Base-by-base conservation (phyloP, 1,140 invertebrate species). In the Hesperophylax magnus region DNA sequence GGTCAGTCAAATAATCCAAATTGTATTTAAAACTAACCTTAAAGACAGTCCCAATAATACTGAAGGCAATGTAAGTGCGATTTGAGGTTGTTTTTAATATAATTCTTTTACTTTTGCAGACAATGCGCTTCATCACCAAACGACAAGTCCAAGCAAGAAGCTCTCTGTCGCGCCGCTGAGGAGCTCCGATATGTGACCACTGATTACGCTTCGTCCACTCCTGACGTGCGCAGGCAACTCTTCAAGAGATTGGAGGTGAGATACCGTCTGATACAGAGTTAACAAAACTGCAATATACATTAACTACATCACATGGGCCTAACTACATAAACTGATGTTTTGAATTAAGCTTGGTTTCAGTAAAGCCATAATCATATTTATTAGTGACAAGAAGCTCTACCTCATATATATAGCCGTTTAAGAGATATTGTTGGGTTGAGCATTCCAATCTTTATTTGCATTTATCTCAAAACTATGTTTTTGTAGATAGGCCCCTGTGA, bases 171-270 rank as follows among this genome's bases (percentile, higher is more conserved):
- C 71, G 98, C 98, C 0, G 98, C 98, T 0, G 97, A 99, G 86
- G 96, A 98, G 84, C 88, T 99, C 0, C 90, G 97, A 74, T 94
- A 94, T 85, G 98, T 97, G 11, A 98, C 98, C 0, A 96, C 94
- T 94, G 91, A 93, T 91, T 85, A 90, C 83, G 89, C 88, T 20
- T 81, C 82, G 3, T 84, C 82, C 17, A 65, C 82, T 39, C 82
- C 82, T 0, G 82, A 84, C 17, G 77, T 84, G 47, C 81, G 81
- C 63, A 67, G 72, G 60, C 82, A 84, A 47, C 80, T 84, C 53
- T 84, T 84, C 65, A 69, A 47, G 20, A 67, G 71, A 54, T 52
- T 84, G 2, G 77, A 54, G 56, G 82, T 81, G 63, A 52, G 78
- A 79, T 8, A 47, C 39, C 11, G 8, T 9, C 39, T 47, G 39